These are phyloP conservation scores for Iphiclides podalirius DNA, from an alignment of 2,888 invertebrate species.

Conservation along the genomic window DNA sequence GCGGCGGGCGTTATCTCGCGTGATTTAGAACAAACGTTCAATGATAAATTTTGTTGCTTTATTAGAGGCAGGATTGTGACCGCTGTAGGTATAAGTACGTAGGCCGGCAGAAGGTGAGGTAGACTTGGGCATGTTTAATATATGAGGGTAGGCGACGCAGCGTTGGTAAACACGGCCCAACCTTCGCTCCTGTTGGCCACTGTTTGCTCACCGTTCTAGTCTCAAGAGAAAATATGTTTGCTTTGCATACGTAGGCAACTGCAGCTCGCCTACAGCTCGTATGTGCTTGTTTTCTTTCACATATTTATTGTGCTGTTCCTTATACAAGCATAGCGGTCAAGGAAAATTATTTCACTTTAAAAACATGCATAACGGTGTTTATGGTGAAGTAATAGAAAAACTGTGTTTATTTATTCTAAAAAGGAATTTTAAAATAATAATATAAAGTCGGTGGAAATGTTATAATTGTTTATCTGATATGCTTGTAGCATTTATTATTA, in stretches of 20 bases:
- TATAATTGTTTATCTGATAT: too few species aligned
- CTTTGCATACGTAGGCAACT: constrained; percentile 67
- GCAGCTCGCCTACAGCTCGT: constrained; percentile 50
- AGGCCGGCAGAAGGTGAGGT: constrained; percentile 39
- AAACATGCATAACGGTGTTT: too few species aligned
- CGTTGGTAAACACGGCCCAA: constrained; percentile 70
- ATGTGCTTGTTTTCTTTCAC: constrained; percentile 64
- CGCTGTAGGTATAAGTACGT: constrained; percentile 38
- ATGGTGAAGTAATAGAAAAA: too few species aligned
- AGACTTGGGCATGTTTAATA: constrained; percentile 73
- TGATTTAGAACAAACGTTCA: constrained; percentile 30
- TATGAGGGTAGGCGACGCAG: constrained; percentile 77
- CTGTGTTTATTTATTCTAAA: too few species aligned
- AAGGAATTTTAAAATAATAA: too few species aligned
- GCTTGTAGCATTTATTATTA: too few species aligned
- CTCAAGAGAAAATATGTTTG: constrained; percentile 79
- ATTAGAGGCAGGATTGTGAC: constrained; percentile 34
- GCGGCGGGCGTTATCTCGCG: constrained; percentile 42
- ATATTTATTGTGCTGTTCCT: constrained; percentile 58
- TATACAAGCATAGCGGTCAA: constrained; percentile 44
- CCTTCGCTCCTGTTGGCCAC: constrained; percentile 68
- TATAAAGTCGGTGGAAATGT: too few species aligned
- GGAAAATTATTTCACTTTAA: constrained; percentile 8
- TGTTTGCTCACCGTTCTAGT: constrained; percentile 75
- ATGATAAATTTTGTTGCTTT: constrained; percentile 33